Evolutionary conservation across 2,797 vertebrate species (phyloP).

Genomic region (Dipus sagitta): DNA sequence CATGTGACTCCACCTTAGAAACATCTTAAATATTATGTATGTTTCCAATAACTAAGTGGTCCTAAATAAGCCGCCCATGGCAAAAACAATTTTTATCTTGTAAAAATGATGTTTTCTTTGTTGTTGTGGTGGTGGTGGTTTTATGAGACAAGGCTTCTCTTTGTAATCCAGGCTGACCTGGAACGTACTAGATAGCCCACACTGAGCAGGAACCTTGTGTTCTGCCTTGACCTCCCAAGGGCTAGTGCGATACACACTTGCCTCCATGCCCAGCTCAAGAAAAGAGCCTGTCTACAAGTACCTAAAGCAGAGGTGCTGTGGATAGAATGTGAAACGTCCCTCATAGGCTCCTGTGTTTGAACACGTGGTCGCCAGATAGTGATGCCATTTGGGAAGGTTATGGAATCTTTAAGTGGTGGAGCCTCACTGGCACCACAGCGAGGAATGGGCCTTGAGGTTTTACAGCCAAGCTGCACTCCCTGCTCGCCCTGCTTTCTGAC

Average conservation of each 20-base stretch:
- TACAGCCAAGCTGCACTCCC: too few species aligned
- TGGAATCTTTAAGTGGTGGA: too few species aligned
- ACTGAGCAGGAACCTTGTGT: too few species aligned
- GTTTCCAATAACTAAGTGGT: not conserved
- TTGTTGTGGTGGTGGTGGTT: not conserved
- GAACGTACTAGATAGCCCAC: not conserved
- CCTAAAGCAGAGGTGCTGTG: not conserved
- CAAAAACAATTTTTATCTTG: constrained; percentile 1
- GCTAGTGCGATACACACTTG: not conserved
- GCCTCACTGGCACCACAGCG: too few species aligned
- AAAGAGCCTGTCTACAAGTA: not conserved
- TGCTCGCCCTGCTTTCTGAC: too few species aligned
- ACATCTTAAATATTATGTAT: not conserved
- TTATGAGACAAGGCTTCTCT: not conserved
- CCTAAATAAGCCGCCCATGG: not conserved
- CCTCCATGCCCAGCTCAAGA: not conserved
- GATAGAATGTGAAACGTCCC: too few species aligned
- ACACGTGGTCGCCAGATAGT: too few species aligned
- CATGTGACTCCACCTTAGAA: too few species aligned
- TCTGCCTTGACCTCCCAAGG: not conserved
- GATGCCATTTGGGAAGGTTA: too few species aligned
- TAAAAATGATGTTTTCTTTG: not conserved
- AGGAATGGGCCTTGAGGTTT: too few species aligned
- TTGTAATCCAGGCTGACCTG: too few species aligned
- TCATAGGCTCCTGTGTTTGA: too few species aligned